Base-by-base conservation (phyloP, 2,888 invertebrate species). In the Ernsta delagoae region DNA sequence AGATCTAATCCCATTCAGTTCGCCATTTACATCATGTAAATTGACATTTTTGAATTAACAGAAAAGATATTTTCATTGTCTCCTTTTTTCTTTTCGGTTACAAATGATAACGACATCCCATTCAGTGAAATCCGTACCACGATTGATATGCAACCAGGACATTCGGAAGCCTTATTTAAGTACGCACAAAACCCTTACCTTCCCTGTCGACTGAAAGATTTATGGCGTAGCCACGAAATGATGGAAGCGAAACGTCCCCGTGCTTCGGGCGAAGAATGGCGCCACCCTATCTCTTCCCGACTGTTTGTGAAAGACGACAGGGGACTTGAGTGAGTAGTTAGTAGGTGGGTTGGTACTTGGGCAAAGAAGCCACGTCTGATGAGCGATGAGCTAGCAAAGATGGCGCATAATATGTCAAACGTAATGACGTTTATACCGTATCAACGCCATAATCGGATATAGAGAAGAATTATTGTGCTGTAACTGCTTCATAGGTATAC, bases 201-300 rank as follows among this genome's bases (percentile, higher is more conserved):
- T 57, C n/a, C 34, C 56, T 36, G 36, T 57, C 36, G 36, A 7
- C n/a, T 57, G 31, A 57, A 57, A 57, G 56, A 57, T 57, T 56
- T 31, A 56, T 56, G 36, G 36, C 56, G n/a, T 36, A 34, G 34
- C 36, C 34, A 56, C 56, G n/a, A 39, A 36, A 59, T 39, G 39
- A 39, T 59, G 39, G 59, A 39, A 36, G 31, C 12, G 12, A 12
- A 12, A 5, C 48, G 48, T 48, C 48, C 48, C 11, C 45, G 24
- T 34, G 34, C 53, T 53, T 24, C 24, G 8, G 53, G 24, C 34
- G 56, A 56, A 56, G 56, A 56, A 56, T 56, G 9, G 34, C 11
- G 34, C 54, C 57, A 39, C 59, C 59, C 59, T 41, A 39, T 56
- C 54, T 56, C 31, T 56, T 34, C 54, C 31, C 54, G 31, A 56